These are phyloP conservation scores for Drosophila merina DNA, from an alignment of 2,888 invertebrate genomes.

Conservation along the genomic window DNA sequence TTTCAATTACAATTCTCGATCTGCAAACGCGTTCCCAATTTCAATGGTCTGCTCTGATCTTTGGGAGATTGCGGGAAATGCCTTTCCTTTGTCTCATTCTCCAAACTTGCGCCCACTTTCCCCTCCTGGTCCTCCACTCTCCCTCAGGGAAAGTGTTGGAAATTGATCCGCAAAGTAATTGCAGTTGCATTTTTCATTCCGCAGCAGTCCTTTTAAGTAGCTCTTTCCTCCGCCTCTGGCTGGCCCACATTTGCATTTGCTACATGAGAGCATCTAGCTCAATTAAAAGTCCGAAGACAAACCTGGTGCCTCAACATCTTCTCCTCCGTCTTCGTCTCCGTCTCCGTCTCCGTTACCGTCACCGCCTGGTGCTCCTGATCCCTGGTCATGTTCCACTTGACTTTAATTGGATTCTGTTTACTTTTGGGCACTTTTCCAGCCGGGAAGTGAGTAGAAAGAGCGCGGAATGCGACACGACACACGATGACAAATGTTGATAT, in stretches of 20 bases:
- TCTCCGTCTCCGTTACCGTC: neutral
- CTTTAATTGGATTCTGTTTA: slow-evolving; percentile 77
- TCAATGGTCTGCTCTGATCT: slow-evolving; percentile 63
- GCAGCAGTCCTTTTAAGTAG: slow-evolving; percentile 59
- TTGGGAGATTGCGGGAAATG: slow-evolving; percentile 47
- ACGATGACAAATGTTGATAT: slow-evolving; percentile 80
- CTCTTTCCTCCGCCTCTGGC: slow-evolving; percentile 29
- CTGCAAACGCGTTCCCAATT: slow-evolving; percentile 52
- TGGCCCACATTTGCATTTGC: slow-evolving; percentile 68
- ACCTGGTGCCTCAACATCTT: slow-evolving; percentile 20
- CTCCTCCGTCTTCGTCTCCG: neutral
- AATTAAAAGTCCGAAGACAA: slow-evolving; percentile 64
- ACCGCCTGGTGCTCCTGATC: slow-evolving; percentile 38
- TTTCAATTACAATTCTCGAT: slow-evolving; percentile 67
- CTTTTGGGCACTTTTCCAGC: slow-evolving; percentile 73
- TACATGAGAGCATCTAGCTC: slow-evolving; percentile 63
- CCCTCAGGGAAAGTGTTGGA: slow-evolving; percentile 68
- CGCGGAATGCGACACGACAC: slow-evolving; percentile 76
- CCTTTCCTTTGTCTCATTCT: slow-evolving; percentile 17
- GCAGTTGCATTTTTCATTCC: slow-evolving; percentile 20
- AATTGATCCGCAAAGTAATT: slow-evolving; percentile 69
- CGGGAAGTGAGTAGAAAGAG: slow-evolving; percentile 42
- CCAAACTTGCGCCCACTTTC: neutral
- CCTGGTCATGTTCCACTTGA: slow-evolving; percentile 67
- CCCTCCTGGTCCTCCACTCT: slow-evolving; percentile 14